Evolutionary conservation across 1,140 invertebrate species (phyloP).

Genomic region (Drosophila mauritiana): DNA sequence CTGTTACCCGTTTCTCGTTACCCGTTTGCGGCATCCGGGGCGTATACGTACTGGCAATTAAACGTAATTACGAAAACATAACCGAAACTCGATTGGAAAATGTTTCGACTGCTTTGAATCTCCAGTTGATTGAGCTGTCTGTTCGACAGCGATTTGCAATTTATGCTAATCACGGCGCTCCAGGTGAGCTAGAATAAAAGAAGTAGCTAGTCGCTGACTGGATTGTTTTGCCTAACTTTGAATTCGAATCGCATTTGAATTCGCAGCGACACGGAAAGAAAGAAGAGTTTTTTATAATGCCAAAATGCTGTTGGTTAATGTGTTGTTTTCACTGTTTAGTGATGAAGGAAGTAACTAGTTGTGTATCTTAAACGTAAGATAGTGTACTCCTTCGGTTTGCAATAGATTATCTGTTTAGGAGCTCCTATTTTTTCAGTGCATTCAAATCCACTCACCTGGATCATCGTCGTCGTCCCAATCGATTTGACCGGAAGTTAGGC

Average conservation of each 20-base stretch:
- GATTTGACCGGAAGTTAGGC: constrained; percentile 81
- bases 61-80: constrained; percentile 81
- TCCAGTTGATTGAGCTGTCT: constrained; percentile 27
- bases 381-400: too few relatives aligned
- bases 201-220: constrained; percentile 34
- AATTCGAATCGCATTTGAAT: constrained; percentile 17
- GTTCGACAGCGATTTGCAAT: constrained; percentile 34
- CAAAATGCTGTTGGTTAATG: neutral
- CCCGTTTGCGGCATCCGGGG: constrained; percentile 7
- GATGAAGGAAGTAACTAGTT: too few relatives aligned
- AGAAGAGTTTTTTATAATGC: neutral
- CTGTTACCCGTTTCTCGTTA: neutral
- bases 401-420: too few relatives aligned
- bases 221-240: constrained; percentile 35
- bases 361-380: too few relatives aligned
- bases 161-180: constrained; percentile 69
- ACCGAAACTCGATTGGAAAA: constrained; percentile 71
- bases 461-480: constrained; percentile 85
- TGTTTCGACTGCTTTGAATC: constrained; percentile 30
- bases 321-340: too few relatives aligned
- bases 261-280: neutral
- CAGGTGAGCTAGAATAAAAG: constrained; percentile 26
- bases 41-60: constrained; percentile 76
- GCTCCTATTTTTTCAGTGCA: neutral
- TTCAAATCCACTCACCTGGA: constrained; percentile 80